Percentiles rank a stretch among this genome's conserved stretches.
These are phyloP conservation scores for Carettochelys insculpta DNA, from an alignment of 2,113 vertebrate genomes.

Conservation along the genomic window DNA sequence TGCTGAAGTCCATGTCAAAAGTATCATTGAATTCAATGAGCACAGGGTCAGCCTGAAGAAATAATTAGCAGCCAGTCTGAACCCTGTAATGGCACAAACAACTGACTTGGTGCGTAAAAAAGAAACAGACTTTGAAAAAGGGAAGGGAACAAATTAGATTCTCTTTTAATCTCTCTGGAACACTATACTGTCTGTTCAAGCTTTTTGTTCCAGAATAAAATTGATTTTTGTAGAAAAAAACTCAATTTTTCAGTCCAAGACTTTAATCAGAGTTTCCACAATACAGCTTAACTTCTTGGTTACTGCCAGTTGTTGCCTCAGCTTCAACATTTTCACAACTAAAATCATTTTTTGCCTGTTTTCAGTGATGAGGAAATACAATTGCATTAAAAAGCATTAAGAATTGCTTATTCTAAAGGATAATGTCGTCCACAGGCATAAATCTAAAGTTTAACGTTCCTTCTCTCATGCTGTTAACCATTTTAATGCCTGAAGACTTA, in stretches of 20 bases:
- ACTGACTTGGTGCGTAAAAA: neutral
- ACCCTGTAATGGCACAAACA: neutral
- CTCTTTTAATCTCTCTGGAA: neutral
- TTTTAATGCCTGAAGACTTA: neutral
- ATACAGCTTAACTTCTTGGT: neutral
- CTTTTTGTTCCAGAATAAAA: neutral
- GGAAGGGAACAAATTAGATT: neutral
- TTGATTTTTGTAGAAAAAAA: constrained; percentile 14
- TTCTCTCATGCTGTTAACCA: neutral
- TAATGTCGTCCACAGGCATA: neutral
- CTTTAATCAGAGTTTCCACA: neutral
- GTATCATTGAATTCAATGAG: neutral
- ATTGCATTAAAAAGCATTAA: neutral
- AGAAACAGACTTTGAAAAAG: neutral
- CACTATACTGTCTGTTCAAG: neutral
- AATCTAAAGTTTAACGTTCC: neutral
- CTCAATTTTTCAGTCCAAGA: neutral
- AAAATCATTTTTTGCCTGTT: neutral
- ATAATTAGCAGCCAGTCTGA: neutral
- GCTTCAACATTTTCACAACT: neutral
- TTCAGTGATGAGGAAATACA: neutral
- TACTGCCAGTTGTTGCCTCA: neutral
- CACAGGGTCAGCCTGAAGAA: neutral
- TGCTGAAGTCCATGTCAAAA: neutral
- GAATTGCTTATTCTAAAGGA: neutral